Conservation (phyloP, 2,888 invertebrate genomes). For the Dichetophora obliterata region DNA sequence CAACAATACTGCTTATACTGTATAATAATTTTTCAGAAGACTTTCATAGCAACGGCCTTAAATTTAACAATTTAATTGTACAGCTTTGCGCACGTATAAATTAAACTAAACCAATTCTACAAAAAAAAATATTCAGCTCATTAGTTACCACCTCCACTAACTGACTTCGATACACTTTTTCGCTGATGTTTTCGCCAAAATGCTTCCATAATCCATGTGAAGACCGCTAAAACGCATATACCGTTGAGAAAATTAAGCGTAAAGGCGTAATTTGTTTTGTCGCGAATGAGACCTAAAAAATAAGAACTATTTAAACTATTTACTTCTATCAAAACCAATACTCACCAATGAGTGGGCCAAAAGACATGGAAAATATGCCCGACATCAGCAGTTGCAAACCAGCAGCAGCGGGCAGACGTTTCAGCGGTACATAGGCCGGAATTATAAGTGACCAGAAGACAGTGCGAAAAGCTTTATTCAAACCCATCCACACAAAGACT, state of each 20-base stretch:
- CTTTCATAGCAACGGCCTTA: no score
- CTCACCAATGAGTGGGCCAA: conserved; percentile 79
- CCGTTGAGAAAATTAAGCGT: conserved; percentile 78
- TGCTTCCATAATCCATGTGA: conserved; percentile 75
- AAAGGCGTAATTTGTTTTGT: conserved; percentile 74
- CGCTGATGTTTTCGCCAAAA: conserved; percentile 44
- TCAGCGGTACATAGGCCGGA: conserved; percentile 78
- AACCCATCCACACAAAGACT: conserved; percentile 77
- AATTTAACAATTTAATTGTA: background rate
- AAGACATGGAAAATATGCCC: conserved; percentile 74
- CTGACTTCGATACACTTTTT: conserved; percentile 22
- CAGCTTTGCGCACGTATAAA: background rate
- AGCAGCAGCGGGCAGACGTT: conserved; percentile 78
- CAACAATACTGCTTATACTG: no score
- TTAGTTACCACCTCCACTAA: background rate
- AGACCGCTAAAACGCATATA: conserved; percentile 75
- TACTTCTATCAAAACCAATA: conserved; percentile 26
- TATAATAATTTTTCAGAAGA: no score
- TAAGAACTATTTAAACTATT: background rate
- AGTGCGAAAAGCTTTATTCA: conserved; percentile 79
- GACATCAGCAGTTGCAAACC: conserved; percentile 78
- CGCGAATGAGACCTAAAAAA: conserved; percentile 75
- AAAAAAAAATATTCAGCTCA: no score
- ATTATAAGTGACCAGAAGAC: conserved; percentile 82
- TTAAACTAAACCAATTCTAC: no score